Evolutionary conservation across 1,140 invertebrate genomes (phyloP).

Genomic region (Ceratosolen solmsi): DNA sequence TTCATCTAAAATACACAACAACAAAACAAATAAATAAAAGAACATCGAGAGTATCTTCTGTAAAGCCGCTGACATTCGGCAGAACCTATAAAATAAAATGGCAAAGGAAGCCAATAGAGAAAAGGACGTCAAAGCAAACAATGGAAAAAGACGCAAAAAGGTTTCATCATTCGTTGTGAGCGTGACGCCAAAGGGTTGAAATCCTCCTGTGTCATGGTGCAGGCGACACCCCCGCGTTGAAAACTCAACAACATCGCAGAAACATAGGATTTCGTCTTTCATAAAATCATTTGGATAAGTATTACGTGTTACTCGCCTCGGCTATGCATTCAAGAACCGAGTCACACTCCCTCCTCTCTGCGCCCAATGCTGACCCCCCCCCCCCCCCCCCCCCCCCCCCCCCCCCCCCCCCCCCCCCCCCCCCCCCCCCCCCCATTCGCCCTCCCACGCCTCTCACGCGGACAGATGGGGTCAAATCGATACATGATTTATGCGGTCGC

Average conservation of each 20-base stretch:
- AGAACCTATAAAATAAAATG: constrained; percentile 5
- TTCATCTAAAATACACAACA: too few species aligned
- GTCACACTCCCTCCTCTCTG: background rate
- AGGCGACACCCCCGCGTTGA: background rate
- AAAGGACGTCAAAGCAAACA: background rate
- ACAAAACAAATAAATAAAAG: background rate
- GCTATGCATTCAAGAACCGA: constrained; percentile 10
- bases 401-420: background rate
- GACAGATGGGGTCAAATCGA: constrained; percentile 45
- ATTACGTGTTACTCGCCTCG: background rate
- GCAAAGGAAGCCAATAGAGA: constrained; percentile 2
- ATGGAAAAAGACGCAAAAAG: background rate
- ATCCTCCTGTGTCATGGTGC: constrained; percentile 17
- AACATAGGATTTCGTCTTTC: background rate
- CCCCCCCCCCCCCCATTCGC: background rate
- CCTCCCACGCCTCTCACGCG: too few species aligned
- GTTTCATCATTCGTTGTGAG: background rate
- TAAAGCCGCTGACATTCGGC: background rate
- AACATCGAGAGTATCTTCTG: background rate
- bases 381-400: too few species aligned
- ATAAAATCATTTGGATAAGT: constrained; percentile 34
- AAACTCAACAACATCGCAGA: background rate
- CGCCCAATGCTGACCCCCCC: too few species aligned
- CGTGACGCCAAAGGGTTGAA: constrained; percentile 12
- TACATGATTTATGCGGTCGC: constrained; percentile 24